phyloP scores from a whole-genome alignment of 2,797 vertebrate species.

The Enteromius anoplus region DNA sequence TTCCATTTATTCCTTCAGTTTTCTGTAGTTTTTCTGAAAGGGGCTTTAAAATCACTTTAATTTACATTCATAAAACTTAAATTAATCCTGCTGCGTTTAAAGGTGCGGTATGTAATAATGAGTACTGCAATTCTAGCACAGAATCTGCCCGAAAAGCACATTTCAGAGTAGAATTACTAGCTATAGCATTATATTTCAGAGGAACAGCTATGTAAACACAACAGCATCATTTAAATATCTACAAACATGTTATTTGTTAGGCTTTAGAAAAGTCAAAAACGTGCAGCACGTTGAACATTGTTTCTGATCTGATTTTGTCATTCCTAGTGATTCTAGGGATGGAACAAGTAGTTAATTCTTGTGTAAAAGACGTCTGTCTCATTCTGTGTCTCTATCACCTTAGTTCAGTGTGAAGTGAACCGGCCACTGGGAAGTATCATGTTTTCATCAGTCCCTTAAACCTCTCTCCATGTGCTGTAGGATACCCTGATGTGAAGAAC shows the following conservation, averaged over 20 bases:
- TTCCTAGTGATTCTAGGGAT: not conserved
- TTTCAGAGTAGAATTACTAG: too few species aligned
- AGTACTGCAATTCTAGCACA: too few species aligned
- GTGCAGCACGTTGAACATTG: too few species aligned
- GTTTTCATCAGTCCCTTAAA: not conserved
- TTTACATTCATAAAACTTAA: not conserved
- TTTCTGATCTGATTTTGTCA: not conserved
- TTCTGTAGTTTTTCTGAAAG: not conserved
- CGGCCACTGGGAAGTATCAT: not conserved
- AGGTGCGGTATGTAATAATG: too few species aligned
- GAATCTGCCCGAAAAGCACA: too few species aligned
- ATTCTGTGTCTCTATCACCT: not conserved
- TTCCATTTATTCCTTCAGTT: not conserved
- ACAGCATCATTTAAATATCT: too few species aligned
- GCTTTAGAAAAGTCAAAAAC: too few species aligned
- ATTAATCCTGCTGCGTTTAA: not conserved
- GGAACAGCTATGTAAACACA: too few species aligned
- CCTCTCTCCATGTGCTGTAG: conserved; percentile 58
- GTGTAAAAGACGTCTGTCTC: not conserved
- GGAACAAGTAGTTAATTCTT: not conserved
- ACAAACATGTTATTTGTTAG: too few species aligned
- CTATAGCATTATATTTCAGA: too few species aligned
- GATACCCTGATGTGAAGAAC: conserved; percentile 77
- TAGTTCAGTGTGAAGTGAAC: not conserved
- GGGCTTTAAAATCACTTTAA: not conserved